These are phyloP conservation scores for Spodoptera exigua DNA, from an alignment of 2,888 invertebrate species.

Conservation along the genomic window DNA sequence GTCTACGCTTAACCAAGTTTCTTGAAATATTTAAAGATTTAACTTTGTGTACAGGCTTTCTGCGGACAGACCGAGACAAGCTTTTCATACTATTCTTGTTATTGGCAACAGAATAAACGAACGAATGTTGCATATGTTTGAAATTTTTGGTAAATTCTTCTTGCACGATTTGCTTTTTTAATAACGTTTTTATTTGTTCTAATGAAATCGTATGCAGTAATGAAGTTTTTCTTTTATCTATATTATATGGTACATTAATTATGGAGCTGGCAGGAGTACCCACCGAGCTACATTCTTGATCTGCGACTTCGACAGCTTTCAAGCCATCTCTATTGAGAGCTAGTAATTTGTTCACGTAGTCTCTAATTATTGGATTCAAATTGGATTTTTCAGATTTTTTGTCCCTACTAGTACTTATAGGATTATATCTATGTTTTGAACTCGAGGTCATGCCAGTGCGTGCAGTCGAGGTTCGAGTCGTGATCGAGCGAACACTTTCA, in stretches of 20 bases:
- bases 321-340: conserved; percentile 78
- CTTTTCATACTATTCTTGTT: conserved; percentile 34
- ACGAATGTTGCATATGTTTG: conserved; percentile 32
- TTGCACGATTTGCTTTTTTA: conserved; percentile 72
- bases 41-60: conserved; percentile 78
- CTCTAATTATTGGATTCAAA: conserved; percentile 77
- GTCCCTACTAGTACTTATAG: conserved; percentile 16
- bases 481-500: conserved; percentile 46
- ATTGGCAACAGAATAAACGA: conserved; percentile 4
- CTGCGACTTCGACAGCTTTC: conserved; percentile 79
- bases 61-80: conserved; percentile 56
- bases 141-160: conserved; percentile 53
- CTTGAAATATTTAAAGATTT: conserved; percentile 83
- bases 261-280: conserved; percentile 85
- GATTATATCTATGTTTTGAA: conserved; percentile 51
- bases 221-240: conserved; percentile 58
- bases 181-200: conserved; percentile 75
- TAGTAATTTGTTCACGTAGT: conserved; percentile 80
- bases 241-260: conserved; percentile 77
- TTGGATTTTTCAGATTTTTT: conserved; percentile 51
- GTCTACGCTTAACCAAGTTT: conserved; percentile 61
- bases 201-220: conserved; percentile 75
- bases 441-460: conserved; percentile 28
- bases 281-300: conserved; percentile 83
- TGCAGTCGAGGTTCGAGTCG: conserved; percentile 45